phyloP scores from a whole-genome alignment of 2,888 invertebrate species.

The Plebejus anna region DNA sequence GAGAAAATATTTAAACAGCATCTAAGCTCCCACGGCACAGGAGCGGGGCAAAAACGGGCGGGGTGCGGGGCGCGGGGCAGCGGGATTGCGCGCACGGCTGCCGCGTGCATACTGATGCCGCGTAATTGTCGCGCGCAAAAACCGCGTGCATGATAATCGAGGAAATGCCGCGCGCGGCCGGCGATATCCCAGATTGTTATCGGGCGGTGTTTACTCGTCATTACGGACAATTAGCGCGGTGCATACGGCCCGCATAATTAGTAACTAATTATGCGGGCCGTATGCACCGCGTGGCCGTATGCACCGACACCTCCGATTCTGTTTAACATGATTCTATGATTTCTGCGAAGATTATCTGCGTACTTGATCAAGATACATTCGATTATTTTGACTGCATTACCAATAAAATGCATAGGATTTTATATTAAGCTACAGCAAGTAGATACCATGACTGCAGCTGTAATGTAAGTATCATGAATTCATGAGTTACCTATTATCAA shows the following conservation, averaged over 20 bases:
- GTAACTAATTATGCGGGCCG: no score
- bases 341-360: not conserved
- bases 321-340: conserved; percentile 15
- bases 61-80: conserved; percentile 41
- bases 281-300: no score
- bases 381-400: not conserved
- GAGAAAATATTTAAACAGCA: conserved; percentile 43
- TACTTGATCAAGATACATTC: not conserved
- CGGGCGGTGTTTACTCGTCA: conserved; percentile 33
- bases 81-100: conserved; percentile 46
- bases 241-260: conserved; percentile 27
- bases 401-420: no score
- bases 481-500: no score
- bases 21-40: conserved; percentile 52
- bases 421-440: no score
- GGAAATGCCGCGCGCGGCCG: conserved; percentile 56
- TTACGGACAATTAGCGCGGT: conserved; percentile 31
- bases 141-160: conserved; percentile 66
- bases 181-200: conserved; percentile 40
- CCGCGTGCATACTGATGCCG: conserved; percentile 70
- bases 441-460: no score
- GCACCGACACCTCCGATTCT: conserved; percentile 16
- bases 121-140: conserved; percentile 67
- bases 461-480: no score
- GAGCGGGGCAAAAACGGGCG: conserved; percentile 46